Conservation (phyloP, 2,797 vertebrate genomes). For the Chaetophractus vellerosus region DNA sequence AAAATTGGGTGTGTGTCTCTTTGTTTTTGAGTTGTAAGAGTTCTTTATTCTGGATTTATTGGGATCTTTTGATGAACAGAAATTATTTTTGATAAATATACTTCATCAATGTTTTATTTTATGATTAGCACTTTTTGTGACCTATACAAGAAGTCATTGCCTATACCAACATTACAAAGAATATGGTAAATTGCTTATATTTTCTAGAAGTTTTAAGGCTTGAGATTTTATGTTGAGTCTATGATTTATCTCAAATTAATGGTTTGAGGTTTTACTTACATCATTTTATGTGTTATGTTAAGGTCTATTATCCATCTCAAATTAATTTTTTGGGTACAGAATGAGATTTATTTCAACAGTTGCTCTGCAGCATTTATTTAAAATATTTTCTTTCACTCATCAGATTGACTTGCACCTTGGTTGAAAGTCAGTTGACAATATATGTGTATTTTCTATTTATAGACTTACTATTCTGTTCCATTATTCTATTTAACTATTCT, state of each 20-base stretch:
- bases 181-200: background rate
- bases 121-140: background rate
- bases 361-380: slow-evolving; percentile 45
- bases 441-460: background rate
- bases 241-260: background rate
- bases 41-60: no score
- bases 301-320: slow-evolving; percentile 6
- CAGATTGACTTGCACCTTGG: slow-evolving; percentile 13
- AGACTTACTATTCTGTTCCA: background rate
- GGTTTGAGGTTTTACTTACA: background rate
- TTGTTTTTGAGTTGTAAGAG: no score
- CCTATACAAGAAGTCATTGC: no score
- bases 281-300: slow-evolving; percentile 19
- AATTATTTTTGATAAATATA: slow-evolving; percentile 49
- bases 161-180: background rate
- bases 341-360: slow-evolving; percentile 54
- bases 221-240: background rate
- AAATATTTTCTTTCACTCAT: background rate
- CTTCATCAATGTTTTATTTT: slow-evolving; percentile 24
- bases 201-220: slow-evolving; percentile 45
- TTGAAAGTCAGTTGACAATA: background rate
- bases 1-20: no score
- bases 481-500: background rate
- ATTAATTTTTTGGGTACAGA: slow-evolving; percentile 41
- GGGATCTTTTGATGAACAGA: slow-evolving; percentile 20